Evolutionary conservation across 2,113 vertebrate species (phyloP).

Genomic region (Ceratotherium simum): DNA sequence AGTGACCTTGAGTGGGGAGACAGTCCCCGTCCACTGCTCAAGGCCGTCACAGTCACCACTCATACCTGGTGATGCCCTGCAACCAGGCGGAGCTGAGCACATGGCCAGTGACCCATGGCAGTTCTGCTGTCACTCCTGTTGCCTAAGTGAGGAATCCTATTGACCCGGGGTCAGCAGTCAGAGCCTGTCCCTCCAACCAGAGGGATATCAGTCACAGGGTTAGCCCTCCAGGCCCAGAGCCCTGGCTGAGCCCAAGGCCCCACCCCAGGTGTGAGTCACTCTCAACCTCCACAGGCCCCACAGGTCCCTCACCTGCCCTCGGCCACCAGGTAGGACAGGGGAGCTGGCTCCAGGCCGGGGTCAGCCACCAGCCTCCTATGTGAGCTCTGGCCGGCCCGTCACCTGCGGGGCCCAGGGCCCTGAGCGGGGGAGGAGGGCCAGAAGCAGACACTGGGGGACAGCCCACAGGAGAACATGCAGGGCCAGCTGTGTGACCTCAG

Average conservation of each 20-base stretch:
- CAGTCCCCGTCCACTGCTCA: accelerated
- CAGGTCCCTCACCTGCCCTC: background rate
- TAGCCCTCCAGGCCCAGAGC: background rate
- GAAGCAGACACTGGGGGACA: background rate
- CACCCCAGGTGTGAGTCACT: background rate
- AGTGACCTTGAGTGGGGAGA: background rate
- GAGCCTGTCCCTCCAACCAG: background rate
- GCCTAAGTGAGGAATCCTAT: background rate
- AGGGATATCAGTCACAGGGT: background rate
- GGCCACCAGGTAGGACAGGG: background rate
- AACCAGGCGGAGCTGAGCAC: accelerated
- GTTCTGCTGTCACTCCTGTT: background rate
- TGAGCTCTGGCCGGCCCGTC: background rate
- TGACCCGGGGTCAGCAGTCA: background rate
- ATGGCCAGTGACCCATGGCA: background rate
- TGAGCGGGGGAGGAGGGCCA: background rate
- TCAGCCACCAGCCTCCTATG: accelerated
- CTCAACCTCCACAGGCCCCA: background rate
- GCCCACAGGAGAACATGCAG: background rate
- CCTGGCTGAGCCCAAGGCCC: background rate
- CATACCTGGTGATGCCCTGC: background rate
- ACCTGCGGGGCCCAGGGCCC: background rate
- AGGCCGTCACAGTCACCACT: background rate
- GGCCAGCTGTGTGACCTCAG: background rate
- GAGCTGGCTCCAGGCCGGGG: background rate